Evolutionary conservation across 2,113 vertebrate genomes (phyloP).

Genomic region (Steatornis caripensis): DNA sequence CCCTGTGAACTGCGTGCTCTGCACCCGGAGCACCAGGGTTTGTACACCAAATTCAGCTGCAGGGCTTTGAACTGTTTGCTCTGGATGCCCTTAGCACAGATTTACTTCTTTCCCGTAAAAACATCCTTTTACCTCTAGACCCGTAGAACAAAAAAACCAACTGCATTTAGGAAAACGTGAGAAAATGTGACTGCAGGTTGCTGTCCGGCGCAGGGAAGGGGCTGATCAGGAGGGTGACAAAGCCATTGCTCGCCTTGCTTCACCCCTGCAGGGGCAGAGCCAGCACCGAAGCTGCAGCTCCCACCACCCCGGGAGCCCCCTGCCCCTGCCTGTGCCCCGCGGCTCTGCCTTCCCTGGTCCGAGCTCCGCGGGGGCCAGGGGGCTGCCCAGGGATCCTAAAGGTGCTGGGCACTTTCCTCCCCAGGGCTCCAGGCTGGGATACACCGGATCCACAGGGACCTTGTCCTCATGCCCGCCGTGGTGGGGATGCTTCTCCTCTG

Average conservation of each 20-base stretch:
- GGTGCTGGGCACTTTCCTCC: neutral
- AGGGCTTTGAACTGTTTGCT: neutral
- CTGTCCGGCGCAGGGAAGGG: neutral
- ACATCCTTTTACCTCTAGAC: neutral
- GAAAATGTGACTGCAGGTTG: neutral
- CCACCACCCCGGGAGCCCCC: neutral
- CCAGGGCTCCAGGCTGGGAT: conserved; percentile 11
- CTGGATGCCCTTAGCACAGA: neutral
- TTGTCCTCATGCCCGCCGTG: neutral
- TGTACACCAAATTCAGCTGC: neutral
- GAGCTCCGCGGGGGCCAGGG: fast-evolving
- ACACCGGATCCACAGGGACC: neutral
- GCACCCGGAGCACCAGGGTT: neutral
- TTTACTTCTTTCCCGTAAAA: neutral
- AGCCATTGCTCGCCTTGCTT: neutral
- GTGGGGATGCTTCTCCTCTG: neutral
- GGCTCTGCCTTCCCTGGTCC: neutral
- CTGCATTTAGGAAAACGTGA: neutral
- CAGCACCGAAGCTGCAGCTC: neutral
- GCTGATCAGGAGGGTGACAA: neutral
- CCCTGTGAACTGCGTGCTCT: neutral
- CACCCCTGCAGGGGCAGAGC: neutral
- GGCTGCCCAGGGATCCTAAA: neutral
- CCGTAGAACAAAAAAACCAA: neutral
- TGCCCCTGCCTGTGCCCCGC: neutral